Percentiles rank a stretch among this genome's conserved stretches.
phyloP scores from a whole-genome alignment of 2,797 vertebrate genomes.

The Aphelocoma californica region DNA sequence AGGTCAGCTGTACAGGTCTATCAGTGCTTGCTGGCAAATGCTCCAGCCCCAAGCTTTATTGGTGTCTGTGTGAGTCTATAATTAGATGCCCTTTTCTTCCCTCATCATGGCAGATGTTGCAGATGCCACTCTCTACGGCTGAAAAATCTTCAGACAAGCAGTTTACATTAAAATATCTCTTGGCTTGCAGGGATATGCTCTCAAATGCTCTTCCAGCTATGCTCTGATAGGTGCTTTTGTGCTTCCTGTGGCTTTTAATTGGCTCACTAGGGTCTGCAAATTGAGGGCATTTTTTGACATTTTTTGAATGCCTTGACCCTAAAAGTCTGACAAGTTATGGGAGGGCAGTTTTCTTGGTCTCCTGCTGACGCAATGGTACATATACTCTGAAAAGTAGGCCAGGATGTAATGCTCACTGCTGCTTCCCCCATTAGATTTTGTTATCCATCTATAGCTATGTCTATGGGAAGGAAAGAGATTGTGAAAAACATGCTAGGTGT shows the following conservation, averaged over 20 bases:
- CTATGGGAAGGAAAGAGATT: not conserved
- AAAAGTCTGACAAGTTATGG: not conserved
- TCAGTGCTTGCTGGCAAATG: not conserved
- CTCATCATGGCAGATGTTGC: not conserved
- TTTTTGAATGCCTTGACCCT: not conserved
- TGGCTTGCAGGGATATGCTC: not conserved
- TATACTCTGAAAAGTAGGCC: not conserved
- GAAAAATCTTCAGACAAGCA: not conserved
- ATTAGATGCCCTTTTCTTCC: not conserved
- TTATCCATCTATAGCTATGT: not conserved
- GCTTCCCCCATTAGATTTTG: not conserved
- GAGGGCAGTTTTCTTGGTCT: not conserved
- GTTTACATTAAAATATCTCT: not conserved
- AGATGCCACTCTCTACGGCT: not conserved
- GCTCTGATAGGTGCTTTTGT: not conserved
- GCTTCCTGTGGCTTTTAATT: not conserved
- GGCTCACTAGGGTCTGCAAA: not conserved
- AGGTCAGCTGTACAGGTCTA: not conserved
- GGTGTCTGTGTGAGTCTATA: not conserved
- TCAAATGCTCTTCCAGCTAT: not conserved
- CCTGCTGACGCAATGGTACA: not conserved
- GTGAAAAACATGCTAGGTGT: not conserved
- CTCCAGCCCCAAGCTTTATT: not conserved
- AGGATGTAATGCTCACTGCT: not conserved
- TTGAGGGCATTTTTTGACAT: not conserved